Conservation (phyloP, 2,113 vertebrate genomes). For the Archocentrus centrarchus region DNA sequence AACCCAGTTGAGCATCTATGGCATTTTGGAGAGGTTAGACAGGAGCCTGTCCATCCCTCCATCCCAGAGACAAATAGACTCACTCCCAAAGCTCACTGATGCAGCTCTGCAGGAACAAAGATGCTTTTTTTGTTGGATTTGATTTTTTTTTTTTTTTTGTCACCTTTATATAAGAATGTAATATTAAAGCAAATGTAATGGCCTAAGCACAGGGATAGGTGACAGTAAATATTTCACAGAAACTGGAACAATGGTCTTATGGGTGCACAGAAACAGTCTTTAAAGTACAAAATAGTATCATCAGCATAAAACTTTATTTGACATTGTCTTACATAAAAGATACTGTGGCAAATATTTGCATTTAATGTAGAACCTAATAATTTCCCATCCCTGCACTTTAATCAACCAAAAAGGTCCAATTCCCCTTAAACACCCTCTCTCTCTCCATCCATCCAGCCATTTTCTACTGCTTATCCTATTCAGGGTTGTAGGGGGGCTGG, state of each 20-base stretch:
- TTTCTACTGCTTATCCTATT: too few species aligned
- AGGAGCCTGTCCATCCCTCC: background rate
- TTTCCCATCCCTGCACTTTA: background rate
- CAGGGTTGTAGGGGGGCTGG: too few species aligned
- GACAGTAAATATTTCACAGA: background rate
- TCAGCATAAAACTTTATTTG: background rate
- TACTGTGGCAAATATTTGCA: background rate
- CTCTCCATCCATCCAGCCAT: too few species aligned
- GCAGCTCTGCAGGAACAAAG: background rate
- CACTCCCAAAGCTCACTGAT: background rate
- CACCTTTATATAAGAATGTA: background rate
- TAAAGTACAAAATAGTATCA: background rate
- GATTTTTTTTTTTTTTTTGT: background rate
- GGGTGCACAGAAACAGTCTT: background rate
- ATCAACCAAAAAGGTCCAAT: background rate
- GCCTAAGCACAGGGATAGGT: fast-evolving
- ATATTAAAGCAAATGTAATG: background rate
- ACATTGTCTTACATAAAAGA: background rate
- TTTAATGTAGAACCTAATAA: background rate
- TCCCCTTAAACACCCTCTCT: background rate
- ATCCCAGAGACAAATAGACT: too few species aligned
- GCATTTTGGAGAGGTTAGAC: background rate
- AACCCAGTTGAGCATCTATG: background rate
- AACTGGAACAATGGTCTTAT: background rate
- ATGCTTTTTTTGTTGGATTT: background rate